These are phyloP conservation scores for Discoglossus pictus DNA, from an alignment of 2,797 vertebrate species.

Conservation along the genomic window DNA sequence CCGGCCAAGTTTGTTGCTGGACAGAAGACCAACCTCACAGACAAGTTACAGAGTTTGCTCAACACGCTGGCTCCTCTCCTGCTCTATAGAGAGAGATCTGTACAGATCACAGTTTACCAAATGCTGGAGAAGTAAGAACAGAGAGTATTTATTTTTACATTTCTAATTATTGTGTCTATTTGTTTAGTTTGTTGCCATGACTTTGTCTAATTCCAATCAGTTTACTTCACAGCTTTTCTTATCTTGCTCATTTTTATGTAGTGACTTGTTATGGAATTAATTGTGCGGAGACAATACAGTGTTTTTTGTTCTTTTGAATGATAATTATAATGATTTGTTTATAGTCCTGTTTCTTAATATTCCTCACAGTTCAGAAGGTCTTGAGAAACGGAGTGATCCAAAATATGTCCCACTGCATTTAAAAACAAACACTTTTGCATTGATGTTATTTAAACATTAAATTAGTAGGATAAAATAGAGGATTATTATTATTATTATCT, in stretches of 20 bases:
- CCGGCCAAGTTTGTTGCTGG: constrained; percentile 80
- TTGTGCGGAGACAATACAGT: too few species aligned
- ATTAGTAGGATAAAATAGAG: too few species aligned
- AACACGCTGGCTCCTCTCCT: constrained; percentile 87
- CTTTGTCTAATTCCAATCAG: neutral
- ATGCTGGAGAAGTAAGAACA: constrained; percentile 86
- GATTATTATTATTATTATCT: too few species aligned
- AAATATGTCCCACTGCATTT: too few species aligned
- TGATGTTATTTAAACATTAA: too few species aligned
- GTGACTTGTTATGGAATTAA: neutral
- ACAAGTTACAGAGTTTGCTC: constrained; percentile 85
- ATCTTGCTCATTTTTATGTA: neutral
- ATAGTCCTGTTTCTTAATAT: too few species aligned
- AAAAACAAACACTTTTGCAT: too few species aligned
- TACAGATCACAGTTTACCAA: constrained; percentile 85
- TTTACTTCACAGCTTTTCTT: neutral
- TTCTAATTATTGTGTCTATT: neutral
- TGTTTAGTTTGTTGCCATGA: neutral
- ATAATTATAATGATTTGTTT: too few species aligned
- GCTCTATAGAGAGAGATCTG: constrained; percentile 84
- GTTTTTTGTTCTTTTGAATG: too few species aligned
- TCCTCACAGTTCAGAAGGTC: too few species aligned
- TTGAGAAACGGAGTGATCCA: too few species aligned
- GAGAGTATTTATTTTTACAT: neutral
- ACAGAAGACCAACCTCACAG: constrained; percentile 89